Conservation (phyloP, 2,797 vertebrate genomes). For the Betta splendens region DNA sequence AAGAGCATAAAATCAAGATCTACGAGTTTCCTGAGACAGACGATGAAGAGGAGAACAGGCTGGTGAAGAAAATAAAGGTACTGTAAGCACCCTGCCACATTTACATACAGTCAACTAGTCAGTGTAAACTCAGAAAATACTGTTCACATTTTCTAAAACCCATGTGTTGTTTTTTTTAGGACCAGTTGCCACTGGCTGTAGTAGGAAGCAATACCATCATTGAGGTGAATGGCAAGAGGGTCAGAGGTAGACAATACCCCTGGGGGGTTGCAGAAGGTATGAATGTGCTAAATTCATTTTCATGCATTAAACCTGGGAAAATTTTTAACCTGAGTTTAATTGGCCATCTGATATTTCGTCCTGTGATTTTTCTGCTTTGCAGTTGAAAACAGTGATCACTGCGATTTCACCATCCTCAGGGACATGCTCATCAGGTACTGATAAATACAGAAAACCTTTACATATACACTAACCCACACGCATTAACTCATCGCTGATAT, state of each 20-base stretch:
- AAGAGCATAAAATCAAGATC: slow-evolving; percentile 99
- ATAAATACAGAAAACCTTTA: too few species aligned
- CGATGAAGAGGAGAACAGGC: slow-evolving; percentile 96
- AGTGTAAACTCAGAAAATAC: neutral
- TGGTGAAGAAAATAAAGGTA: slow-evolving; percentile 98
- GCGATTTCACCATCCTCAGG: slow-evolving; percentile 98
- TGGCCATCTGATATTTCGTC: neutral
- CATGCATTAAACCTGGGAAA: neutral
- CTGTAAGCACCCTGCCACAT: neutral
- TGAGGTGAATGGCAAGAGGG: slow-evolving; percentile 93
- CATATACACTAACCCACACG: too few species aligned
- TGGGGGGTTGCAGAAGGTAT: slow-evolving; percentile 99
- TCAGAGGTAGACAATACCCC: slow-evolving; percentile 96
- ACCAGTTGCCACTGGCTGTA: slow-evolving; percentile 96
- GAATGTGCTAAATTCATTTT: too few species aligned
- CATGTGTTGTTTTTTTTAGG: slow-evolving; percentile 62
- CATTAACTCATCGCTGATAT: too few species aligned
- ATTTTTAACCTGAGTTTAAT: too few species aligned
- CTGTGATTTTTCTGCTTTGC: slow-evolving; percentile 19
- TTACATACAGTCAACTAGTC: neutral
- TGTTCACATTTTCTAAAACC: neutral
- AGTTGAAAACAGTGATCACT: slow-evolving; percentile 99
- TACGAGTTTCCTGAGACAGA: slow-evolving; percentile 99
- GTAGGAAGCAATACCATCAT: slow-evolving; percentile 99
- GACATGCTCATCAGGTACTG: slow-evolving; percentile 98